Evolutionary conservation across 2,113 vertebrate species (phyloP), one percentile per base, ranked within the genome.

Genomic region (Oryzias curvinotus): DNA sequence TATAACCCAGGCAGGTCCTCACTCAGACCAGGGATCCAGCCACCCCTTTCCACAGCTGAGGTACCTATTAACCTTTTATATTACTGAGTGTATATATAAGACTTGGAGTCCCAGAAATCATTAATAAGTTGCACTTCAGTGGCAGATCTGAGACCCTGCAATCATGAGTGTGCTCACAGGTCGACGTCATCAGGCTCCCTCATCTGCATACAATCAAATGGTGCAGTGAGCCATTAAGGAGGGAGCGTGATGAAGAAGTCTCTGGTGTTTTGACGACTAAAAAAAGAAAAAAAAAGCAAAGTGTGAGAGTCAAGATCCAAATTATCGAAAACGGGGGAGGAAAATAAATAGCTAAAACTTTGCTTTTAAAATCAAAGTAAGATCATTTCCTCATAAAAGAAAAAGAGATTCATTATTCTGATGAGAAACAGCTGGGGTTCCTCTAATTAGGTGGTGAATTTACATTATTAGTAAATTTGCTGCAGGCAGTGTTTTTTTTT

Each of bases 191-290:
- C 74, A 85, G 63, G 57, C 71, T 57, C 25, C 56, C 73, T 91
- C 85, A 90, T 90, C 85, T 90, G 71, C 88, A 89, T 88, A 80
- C 77, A 91, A 91, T 91, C 88, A 86, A 80, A 86, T 57, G 62
- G 83, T 83, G 86, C 83, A 78, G 77, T 25, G 66, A 78, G 81
- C 80, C 87, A 81, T 86, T 78, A 69, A 77, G 26, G 57, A 75
- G 55, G 63, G 75, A 68, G 51, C 54, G 65, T 59, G 68, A 49
- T 52, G 75, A 78, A 78, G 71, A 62, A 52, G 46, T 73, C 43
- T 61, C 15, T 71, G 26, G 73, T 70, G 71, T 73, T 61, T 73
- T 61, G 62, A 75, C 75, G 63, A 77, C 77, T 78, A 80, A 79
- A 85, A 56, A 62, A 57, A 16, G n/a, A 13, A 63, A 68, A 78